Evolutionary conservation across 53 echinoderm and acorn worm genomes (phyloP), one percentile per base, ranked within the genome.

Genomic region (Apostichopus leukothele): DNA sequence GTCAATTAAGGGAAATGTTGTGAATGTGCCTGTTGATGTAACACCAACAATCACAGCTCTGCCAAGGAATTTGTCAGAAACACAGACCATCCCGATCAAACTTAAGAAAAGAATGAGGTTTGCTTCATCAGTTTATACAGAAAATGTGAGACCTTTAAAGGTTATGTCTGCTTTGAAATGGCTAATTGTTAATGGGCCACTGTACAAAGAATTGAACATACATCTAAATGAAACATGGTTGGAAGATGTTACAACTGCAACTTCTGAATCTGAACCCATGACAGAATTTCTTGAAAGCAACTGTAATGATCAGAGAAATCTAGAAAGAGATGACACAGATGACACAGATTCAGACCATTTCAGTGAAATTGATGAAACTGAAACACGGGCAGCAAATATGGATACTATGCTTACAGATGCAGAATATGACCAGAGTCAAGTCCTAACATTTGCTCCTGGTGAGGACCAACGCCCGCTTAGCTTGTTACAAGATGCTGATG

Each of bases 21-120:
- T 92, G 0, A 92, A 92, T 90, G 92, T 92, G 0, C 86, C 90
- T 12, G 89, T 84, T 51, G 89, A 92, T 78, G 81, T 92, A 10
- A 60, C 80, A 61, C 89, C 89, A 23, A 92, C 90, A 12, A 39
- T 92, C 7, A 89, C 68, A 16, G 71, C 89, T 12, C 74, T 92
- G 8, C 92, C 92, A 9, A 86, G 90, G 68, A 20, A 51, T 6
- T 5, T 92, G 1, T 60, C 66, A 27, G 55, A 67, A 51, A 53
- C 78, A 67, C 25, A 90, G 6, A 92, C 92, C 63, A 90, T 92
- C 0, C 89, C 92, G 22, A 50, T 92, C 50, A 92, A 86, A 79
- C 51, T 92, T 1, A 92, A 92, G 53, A 86, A 68, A 59, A 86
- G 67, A 74, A 61, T 77, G 14, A 4, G 9, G 0, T 89, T 76